Evolutionary conservation across 2,113 vertebrate species (phyloP), one percentile per base, ranked within the genome.

Genomic region (Heliornis fulica): DNA sequence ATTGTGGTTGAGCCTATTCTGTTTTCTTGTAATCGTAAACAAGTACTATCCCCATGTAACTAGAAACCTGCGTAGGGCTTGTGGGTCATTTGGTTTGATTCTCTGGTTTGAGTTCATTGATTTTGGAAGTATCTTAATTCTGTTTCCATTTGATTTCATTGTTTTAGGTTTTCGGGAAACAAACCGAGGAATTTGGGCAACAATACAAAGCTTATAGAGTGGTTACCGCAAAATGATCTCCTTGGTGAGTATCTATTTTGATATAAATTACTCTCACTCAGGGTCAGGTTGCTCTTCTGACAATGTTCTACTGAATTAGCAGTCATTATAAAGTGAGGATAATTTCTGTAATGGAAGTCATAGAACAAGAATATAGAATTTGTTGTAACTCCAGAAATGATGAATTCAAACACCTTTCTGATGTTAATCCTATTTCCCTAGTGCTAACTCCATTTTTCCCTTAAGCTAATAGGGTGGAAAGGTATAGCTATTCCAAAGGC

Each of bases 171-270:
- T 98, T 99, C 99, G 87, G 99, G 99, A 96, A 98, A 98, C 61
- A 98, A 98, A 93, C 99, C 99, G 50, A 98, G 97, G 96, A 99
- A 99, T 97, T 98, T 99, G 71, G 99, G 99, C 83, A 99, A 99
- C 97, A 99, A 99, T 95, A 99, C 99, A 13, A 99, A 99, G 96
- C 99, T 99, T 50, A 98, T 99, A 94, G 99, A 99, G 66, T 99
- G 99, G 99, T 97, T 99, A 98, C 99, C 99, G 25, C 99, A 99
- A 94, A 99, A 99, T 9, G 99, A 99, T 95, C 97, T 99, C 76
- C 97, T 99, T 85, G 99, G 99, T 99, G 94, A 99, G 98, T 98
- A 77, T 40, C 23, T 54, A 1, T 74, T 77, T 20, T 57, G 13
- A 22, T 61, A n/a, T 16, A 11, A 9, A 26, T 87, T 61, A 4